Conservation (phyloP, 92 coral and sea anemone species). For the Montipora capitata region DNA sequence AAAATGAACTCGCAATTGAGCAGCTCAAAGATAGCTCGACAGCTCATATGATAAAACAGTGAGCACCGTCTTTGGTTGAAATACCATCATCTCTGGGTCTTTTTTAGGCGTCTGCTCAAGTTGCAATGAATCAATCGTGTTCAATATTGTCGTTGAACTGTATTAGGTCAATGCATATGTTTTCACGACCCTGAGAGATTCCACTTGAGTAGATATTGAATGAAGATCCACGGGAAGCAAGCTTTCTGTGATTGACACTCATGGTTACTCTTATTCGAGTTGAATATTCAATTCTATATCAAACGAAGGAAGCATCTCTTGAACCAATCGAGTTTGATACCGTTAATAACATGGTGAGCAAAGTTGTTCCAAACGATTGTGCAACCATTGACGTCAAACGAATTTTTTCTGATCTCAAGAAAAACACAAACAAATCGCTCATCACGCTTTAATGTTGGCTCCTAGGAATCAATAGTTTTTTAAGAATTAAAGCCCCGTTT, state of each 20-base stretch:
- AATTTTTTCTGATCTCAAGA: neutral
- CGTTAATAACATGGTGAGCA: neutral
- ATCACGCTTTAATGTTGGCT: neutral
- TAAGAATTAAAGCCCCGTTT: neutral
- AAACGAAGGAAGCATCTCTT: neutral
- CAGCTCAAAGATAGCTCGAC: too few species aligned
- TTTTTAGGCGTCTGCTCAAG: too few species aligned
- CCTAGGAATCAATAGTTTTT: neutral
- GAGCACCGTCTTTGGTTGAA: too few species aligned
- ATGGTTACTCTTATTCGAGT: neutral
- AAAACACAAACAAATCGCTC: neutral
- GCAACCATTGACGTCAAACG: neutral
- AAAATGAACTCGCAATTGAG: too few species aligned
- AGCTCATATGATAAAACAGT: too few species aligned
- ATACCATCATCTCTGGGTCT: too few species aligned
- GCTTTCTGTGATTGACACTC: neutral
- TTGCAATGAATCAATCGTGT: too few species aligned
- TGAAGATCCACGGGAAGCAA: neutral
- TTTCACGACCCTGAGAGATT: too few species aligned
- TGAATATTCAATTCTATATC: neutral
- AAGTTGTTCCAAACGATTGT: neutral
- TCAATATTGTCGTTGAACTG: neutral
- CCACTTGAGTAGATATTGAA: neutral
- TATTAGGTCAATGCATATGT: neutral
- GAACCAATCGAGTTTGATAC: neutral